Conservation (phyloP, 1,140 invertebrate species). For the Zaprionus camerounensis region DNA sequence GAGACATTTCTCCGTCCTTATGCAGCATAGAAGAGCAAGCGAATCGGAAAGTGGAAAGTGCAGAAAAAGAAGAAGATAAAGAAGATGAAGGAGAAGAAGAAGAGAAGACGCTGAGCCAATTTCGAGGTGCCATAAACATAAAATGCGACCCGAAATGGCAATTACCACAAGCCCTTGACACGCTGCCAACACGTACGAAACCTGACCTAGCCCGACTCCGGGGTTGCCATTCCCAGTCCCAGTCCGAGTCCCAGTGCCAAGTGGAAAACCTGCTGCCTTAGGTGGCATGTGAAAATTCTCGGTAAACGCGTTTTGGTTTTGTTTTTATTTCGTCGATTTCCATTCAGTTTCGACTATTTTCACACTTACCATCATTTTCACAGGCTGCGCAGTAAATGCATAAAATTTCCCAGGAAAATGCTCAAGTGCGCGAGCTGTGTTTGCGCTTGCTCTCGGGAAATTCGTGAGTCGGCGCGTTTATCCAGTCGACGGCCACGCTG, state of each 20-base stretch:
- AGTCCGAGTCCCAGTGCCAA: not conserved
- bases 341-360: conserved; percentile 25
- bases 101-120: not conserved
- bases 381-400: conserved; percentile 37
- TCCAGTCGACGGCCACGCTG: not conserved
- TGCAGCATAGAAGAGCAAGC: not conserved
- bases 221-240: not conserved
- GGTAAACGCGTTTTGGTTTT: conserved; percentile 9
- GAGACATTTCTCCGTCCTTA: conserved; percentile 7
- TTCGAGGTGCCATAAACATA: not conserved
- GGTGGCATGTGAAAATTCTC: conserved; percentile 2
- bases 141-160: conserved; percentile 11
- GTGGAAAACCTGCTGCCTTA: not conserved
- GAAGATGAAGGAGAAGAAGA: not conserved
- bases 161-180: conserved; percentile 26
- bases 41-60: conserved; percentile 27
- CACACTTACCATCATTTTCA: conserved; percentile 43
- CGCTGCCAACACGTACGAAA: conserved; percentile 12
- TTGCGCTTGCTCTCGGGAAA: not conserved
- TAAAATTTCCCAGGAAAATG: conserved; percentile 60
- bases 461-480: conserved; percentile 22
- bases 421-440: conserved; percentile 29
- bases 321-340: conserved; percentile 14
- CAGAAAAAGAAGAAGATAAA: not conserved
- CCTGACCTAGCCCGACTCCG: conserved; percentile 34